A percentile compares a stretch with the other conserved stretches of the same genome.
phyloP scores from a whole-genome alignment of 2,113 vertebrate species.

The Australoheros scitulus region DNA sequence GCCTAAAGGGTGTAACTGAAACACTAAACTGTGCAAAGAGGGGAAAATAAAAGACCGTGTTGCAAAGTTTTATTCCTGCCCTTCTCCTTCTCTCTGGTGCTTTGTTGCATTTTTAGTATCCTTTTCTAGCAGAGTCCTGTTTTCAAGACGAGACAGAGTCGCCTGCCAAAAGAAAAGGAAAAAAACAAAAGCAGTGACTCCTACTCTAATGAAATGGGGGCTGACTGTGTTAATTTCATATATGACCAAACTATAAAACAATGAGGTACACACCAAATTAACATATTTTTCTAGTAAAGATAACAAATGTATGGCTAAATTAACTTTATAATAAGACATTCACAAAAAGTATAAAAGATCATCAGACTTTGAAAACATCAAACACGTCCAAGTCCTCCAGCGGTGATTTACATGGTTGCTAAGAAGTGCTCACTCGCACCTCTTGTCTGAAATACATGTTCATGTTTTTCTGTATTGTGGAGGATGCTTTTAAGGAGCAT shows the following conservation, averaged over 20 bases:
- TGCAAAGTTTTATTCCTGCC: slow-evolving; percentile 62
- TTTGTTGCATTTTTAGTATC: slow-evolving; percentile 54
- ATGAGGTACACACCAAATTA: not conserved
- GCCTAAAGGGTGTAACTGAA: slow-evolving; percentile 79
- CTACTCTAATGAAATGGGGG: not conserved
- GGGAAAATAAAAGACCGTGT: slow-evolving; percentile 65
- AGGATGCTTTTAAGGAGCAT: slow-evolving; percentile 81
- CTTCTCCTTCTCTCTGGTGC: slow-evolving; percentile 49
- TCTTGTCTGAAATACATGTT: slow-evolving; percentile 70
- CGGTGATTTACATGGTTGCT: slow-evolving; percentile 59
- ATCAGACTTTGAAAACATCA: slow-evolving; percentile 48
- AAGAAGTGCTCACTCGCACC: slow-evolving; percentile 52
- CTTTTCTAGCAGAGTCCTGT: slow-evolving; percentile 31
- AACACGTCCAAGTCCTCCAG: slow-evolving; percentile 46
- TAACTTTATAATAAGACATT: not conserved
- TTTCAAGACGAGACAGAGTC: slow-evolving; percentile 24
- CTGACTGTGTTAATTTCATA: not conserved
- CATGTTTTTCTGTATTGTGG: slow-evolving; percentile 65
- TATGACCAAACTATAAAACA: not conserved
- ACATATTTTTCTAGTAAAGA: not conserved
- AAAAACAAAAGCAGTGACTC: not conserved
- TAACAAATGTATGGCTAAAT: not conserved
- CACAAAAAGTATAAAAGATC: slow-evolving; percentile 4
- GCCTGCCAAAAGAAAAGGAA: not conserved
- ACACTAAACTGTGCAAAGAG: slow-evolving; percentile 70